These are phyloP conservation scores for Patella ulyssiponensis DNA, from an alignment of 2,888 invertebrate genomes.

Conservation along the genomic window DNA sequence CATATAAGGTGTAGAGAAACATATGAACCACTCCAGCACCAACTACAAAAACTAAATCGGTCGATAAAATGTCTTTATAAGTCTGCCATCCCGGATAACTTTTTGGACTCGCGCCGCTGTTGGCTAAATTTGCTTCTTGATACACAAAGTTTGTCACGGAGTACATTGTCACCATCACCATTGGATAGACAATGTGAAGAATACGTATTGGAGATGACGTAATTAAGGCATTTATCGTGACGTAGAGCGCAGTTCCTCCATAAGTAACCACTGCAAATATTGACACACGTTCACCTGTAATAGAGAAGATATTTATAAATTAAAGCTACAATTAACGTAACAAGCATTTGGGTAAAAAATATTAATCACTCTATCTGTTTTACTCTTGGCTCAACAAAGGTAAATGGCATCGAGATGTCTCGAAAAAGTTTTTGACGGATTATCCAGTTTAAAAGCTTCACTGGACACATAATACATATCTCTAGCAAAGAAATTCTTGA, in stretches of 20 bases:
- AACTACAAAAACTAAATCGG: neutral
- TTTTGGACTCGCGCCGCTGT: neutral
- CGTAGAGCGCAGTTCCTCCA: neutral
- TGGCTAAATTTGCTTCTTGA: neutral
- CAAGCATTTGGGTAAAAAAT: too few relatives aligned
- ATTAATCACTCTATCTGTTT: too few relatives aligned
- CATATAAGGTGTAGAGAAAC: neutral
- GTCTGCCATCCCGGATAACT: neutral
- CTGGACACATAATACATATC: too few relatives aligned
- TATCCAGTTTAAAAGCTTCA: too few relatives aligned
- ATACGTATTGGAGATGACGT: neutral
- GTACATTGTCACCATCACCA: neutral
- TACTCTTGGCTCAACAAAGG: too few relatives aligned
- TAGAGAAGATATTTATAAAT: neutral
- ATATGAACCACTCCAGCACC: neutral
- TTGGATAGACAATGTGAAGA: neutral
- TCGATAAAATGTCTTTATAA: neutral
- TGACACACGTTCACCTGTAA: neutral
- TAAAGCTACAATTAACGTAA: neutral
- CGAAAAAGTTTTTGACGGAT: too few relatives aligned
- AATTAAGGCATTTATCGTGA: neutral
- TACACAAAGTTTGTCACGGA: neutral
- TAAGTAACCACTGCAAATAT: conserved; percentile 3
- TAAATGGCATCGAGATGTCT: too few relatives aligned
- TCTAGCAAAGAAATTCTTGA: too few relatives aligned